Percentiles rank a stretch among this genome's conserved stretches.
These are phyloP conservation scores for Pseudochaenichthys georgianus DNA, from an alignment of 2,797 vertebrate genomes.

Conservation along the genomic window DNA sequence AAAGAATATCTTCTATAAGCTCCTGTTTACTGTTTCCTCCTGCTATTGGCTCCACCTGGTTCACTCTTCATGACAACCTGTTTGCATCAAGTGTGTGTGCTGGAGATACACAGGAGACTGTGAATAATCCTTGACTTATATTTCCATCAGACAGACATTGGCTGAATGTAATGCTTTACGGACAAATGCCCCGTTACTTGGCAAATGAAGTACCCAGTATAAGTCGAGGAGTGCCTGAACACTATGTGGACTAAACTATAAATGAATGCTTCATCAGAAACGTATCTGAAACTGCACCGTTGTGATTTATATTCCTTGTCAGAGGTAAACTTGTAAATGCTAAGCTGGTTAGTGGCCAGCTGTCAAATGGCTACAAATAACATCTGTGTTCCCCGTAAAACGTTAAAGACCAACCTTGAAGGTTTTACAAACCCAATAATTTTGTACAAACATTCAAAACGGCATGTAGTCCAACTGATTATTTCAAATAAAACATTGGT, in stretches of 20 bases:
- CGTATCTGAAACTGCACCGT: too few species aligned
- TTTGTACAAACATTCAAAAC: background rate
- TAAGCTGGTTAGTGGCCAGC: background rate
- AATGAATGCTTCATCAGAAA: constrained; percentile 8
- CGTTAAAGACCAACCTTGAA: background rate
- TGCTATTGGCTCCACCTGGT: too few species aligned
- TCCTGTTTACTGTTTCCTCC: too few species aligned
- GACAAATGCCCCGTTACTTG: background rate
- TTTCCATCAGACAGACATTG: background rate
- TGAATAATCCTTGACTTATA: background rate
- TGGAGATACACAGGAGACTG: background rate
- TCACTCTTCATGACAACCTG: too few species aligned
- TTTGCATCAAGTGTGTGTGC: background rate
- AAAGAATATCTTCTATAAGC: too few species aligned
- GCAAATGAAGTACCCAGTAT: too few species aligned
- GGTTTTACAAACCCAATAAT: background rate
- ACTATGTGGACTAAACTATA: background rate
- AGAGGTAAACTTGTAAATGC: background rate
- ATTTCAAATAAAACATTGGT: background rate
- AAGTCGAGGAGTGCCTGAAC: background rate
- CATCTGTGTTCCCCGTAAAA: background rate
- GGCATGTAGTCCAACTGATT: background rate
- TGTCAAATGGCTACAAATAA: constrained; percentile 1
- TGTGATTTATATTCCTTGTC: too few species aligned
- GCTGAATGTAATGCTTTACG: background rate